These are phyloP conservation scores for Cancer borealis DNA, from an alignment of 2,888 invertebrate genomes.

Conservation along the genomic window DNA sequence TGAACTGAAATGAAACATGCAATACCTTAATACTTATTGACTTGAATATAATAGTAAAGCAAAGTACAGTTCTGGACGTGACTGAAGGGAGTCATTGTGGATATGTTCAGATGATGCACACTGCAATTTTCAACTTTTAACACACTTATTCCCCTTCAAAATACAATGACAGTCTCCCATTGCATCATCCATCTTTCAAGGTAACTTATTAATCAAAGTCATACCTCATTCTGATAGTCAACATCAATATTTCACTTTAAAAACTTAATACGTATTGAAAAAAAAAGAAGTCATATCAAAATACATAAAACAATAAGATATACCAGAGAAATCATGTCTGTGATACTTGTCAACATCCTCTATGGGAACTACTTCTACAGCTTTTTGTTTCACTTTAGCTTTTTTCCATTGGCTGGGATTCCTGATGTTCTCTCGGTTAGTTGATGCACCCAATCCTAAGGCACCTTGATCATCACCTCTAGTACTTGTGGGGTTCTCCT, in stretches of 20 bases:
- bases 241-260: too few species aligned
- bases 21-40: background rate
- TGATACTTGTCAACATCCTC: conserved; percentile 66
- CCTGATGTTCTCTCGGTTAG: conserved; percentile 86
- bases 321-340: conserved; percentile 68
- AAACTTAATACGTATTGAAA: too few species aligned
- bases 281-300: background rate
- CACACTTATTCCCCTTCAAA: too few species aligned
- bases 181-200: too few species aligned
- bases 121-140: too few species aligned
- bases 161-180: too few species aligned
- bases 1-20: conserved; percentile 68
- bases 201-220: too few species aligned
- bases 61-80: background rate
- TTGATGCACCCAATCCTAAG: conserved; percentile 33
- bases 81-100: background rate
- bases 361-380: conserved; percentile 75
- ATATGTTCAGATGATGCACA: background rate
- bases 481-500: too few species aligned
- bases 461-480: background rate
- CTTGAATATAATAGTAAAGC: background rate
- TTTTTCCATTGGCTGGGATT: conserved; percentile 87
- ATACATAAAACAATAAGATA: background rate
- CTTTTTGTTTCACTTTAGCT: conserved; percentile 79
- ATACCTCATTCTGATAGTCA: too few species aligned